Base-by-base conservation (phyloP, 1,140 invertebrate genomes). In the Ptiloglossa arizonensis region DNA sequence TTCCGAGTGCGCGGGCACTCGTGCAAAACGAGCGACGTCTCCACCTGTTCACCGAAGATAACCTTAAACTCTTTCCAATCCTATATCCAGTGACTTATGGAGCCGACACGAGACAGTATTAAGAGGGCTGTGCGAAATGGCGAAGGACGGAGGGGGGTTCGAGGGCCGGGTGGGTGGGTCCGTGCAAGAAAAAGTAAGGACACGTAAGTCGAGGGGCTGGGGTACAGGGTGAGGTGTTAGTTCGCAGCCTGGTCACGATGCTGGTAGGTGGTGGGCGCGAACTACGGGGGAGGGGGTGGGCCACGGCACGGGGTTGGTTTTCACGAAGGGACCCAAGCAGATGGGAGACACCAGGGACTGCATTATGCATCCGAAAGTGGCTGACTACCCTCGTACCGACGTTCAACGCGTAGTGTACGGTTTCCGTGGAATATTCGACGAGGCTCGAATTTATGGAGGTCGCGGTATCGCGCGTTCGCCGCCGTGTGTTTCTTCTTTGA, bases 351-450 rank as follows among this genome's bases (percentile, higher is more conserved):
- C 64, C 75, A 73, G 83, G 77, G 73, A 86, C 82, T 89, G 82
- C 89, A 90, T 89, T 89, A 90, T 90, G 89, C 88, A 90, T 90
- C 85, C 69, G 63, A 80, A 67, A 83, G 82, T 80, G 71, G 76
- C 54, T 80, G 71, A 62, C 82, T 84, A 84, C 70, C 82, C 69
- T 50, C 64, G 46, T 50, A 57, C 57, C 64, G 66, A 29, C 82
- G 80, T 79, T 82, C 72, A 59, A 76, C 67, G 76, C 62, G 60
- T 66, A 70, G 38, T 46, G 50, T 56, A 67, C 59, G 66, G 41
- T 79, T 69, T 41, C 75, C 81, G 46, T 73, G 54, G 76, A 79
- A 83, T 83, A 83, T 83, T 83, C 82, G 69, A 82, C 75, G 52
- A 44, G 52, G 67, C 74, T 32, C 32, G 67, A 71, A 71, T 60